These are phyloP conservation scores for Sylvilagus floridanus DNA, from an alignment of 2,797 vertebrate genomes.

Conservation along the genomic window DNA sequence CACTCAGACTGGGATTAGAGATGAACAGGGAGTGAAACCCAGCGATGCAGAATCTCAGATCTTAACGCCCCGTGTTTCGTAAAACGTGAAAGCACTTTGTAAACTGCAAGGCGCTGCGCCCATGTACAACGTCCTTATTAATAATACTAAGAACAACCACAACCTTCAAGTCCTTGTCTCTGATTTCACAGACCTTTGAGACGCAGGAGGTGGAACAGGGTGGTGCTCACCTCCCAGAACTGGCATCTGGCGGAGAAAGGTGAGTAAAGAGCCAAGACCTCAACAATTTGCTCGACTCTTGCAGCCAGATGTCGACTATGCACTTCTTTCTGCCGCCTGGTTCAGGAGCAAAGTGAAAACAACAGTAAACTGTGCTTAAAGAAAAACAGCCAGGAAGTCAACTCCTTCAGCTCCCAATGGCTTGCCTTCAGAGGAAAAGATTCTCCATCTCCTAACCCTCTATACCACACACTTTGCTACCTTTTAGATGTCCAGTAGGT, in stretches of 20 bases:
- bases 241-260: background rate
- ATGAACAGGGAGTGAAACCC: background rate
- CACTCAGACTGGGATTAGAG: background rate
- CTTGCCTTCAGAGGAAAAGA: background rate
- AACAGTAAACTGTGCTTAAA: conserved; percentile 19
- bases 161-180: conserved; percentile 17
- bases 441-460: background rate
- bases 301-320: background rate
- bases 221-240: background rate
- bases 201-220: background rate
- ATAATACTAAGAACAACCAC: background rate
- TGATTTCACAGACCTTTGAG: background rate
- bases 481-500: background rate
- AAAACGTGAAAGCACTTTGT: conserved; percentile 14
- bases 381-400: conserved; percentile 47
- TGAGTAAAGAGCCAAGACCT: background rate
- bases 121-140: background rate
- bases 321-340: conserved; percentile 11
- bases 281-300: background rate
- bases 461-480: background rate
- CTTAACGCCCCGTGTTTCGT: background rate
- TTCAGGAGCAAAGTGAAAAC: conserved; percentile 33
- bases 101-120: background rate
- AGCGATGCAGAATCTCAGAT: background rate
- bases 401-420: background rate